Evolutionary conservation across 2,797 vertebrate genomes (phyloP).

Genomic region (Ammospiza maritima): DNA sequence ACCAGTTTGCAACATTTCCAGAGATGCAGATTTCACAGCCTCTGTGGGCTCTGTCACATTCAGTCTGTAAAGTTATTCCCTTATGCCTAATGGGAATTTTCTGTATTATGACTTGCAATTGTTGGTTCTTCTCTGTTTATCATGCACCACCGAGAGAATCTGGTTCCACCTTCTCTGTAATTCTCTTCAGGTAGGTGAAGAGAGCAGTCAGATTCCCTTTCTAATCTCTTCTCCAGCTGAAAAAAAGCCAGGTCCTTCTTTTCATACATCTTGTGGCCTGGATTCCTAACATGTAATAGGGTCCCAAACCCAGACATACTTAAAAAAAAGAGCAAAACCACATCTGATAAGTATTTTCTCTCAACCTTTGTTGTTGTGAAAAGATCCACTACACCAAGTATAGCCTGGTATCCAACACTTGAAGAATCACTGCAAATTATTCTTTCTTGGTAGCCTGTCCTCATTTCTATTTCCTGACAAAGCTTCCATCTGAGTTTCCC

Average conservation of each 20-base stretch:
- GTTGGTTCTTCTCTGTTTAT: background rate
- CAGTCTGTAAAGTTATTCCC: background rate
- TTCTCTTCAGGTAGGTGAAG: background rate
- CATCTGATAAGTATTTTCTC: background rate
- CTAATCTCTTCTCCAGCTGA: background rate
- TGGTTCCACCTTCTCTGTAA: background rate
- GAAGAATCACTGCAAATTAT: background rate
- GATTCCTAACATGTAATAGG: background rate
- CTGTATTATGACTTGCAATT: background rate
- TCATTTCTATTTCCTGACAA: background rate
- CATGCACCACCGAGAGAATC: background rate
- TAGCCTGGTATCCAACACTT: background rate
- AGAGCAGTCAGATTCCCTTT: background rate
- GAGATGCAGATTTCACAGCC: background rate
- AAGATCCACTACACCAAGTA: background rate
- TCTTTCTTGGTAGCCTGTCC: background rate
- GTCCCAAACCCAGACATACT: background rate
- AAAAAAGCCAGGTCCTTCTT: background rate
- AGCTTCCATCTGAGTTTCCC: background rate
- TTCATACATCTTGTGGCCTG: background rate
- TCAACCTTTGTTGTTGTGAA: background rate
- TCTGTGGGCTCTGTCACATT: background rate
- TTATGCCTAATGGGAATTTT: background rate
- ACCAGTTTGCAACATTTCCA: background rate
- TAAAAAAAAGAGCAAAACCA: background rate